These are phyloP conservation scores for Hipparchia sbordonii DNA, from an alignment of 2,888 invertebrate species.

Conservation along the genomic window DNA sequence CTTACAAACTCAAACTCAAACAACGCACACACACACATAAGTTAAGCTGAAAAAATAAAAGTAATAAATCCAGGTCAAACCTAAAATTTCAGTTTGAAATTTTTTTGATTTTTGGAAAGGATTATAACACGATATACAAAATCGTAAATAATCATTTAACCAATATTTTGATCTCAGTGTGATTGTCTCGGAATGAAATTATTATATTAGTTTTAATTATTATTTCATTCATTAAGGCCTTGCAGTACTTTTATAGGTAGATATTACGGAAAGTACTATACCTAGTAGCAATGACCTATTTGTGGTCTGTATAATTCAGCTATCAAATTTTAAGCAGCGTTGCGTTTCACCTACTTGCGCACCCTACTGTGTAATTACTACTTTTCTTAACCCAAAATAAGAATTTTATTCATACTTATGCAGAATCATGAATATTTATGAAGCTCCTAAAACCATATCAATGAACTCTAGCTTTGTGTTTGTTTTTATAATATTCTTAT, in stretches of 20 bases:
- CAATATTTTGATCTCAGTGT: no score
- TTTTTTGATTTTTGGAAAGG: no score
- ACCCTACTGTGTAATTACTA: slow-evolving; percentile 61
- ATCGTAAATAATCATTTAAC: no score
- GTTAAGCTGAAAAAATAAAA: neutral
- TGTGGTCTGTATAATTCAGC: slow-evolving; percentile 23
- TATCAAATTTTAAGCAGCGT: slow-evolving; percentile 35
- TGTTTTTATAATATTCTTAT: slow-evolving; percentile 22
- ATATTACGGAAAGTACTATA: neutral
- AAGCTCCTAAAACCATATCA: slow-evolving; percentile 35
- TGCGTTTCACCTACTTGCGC: slow-evolving; percentile 64
- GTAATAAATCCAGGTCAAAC: neutral
- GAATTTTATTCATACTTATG: slow-evolving; percentile 14
- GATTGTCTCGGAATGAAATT: no score
- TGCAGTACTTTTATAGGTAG: neutral
- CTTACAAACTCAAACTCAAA: neutral
- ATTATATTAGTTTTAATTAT: no score
- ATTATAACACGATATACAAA: no score
- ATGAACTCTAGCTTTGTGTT: slow-evolving; percentile 31
- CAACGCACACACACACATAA: neutral
- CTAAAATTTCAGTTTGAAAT: neutral
- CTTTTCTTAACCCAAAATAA: slow-evolving; percentile 37
- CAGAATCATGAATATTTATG: slow-evolving; percentile 20
- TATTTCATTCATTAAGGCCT: neutral
- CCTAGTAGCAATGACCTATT: slow-evolving; percentile 21